Evolutionary conservation across 2,113 vertebrate species (phyloP).

Genomic region (Charadrius vociferus): DNA sequence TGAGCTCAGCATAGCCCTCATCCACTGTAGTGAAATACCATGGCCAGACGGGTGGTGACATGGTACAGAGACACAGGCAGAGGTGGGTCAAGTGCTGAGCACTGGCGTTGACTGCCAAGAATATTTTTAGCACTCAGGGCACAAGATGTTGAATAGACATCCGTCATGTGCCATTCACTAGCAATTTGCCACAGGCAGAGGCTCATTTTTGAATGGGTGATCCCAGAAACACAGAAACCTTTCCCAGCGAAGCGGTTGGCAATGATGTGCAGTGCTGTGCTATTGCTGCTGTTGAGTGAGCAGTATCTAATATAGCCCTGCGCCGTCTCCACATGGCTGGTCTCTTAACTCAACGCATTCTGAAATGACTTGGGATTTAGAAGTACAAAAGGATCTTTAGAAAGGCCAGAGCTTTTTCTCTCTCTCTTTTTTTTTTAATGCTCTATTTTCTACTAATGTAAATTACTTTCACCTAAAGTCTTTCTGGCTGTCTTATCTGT

Average conservation of each 20-base stretch:
- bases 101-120: not conserved
- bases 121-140: not conserved
- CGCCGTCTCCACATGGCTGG: not conserved
- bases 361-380: not conserved
- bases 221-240: not conserved
- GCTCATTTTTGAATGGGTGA: not conserved
- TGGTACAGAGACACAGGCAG: not conserved
- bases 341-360: not conserved
- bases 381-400: not conserved
- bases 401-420: too few relatives aligned
- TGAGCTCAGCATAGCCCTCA: not conserved
- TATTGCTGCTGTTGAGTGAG: not conserved
- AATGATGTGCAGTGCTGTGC: not conserved
- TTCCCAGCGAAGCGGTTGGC: not conserved
- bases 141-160: not conserved
- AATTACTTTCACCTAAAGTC: not conserved
- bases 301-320: not conserved
- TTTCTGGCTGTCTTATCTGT: not conserved
- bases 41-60: not conserved
- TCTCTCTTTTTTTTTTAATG: not conserved
- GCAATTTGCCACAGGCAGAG: not conserved
- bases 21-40: not conserved
- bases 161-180: not conserved
- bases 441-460: not conserved
- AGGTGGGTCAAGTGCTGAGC: not conserved